Base-by-base conservation (phyloP, 2,888 invertebrate genomes). In the Nemoura dubitans region DNA sequence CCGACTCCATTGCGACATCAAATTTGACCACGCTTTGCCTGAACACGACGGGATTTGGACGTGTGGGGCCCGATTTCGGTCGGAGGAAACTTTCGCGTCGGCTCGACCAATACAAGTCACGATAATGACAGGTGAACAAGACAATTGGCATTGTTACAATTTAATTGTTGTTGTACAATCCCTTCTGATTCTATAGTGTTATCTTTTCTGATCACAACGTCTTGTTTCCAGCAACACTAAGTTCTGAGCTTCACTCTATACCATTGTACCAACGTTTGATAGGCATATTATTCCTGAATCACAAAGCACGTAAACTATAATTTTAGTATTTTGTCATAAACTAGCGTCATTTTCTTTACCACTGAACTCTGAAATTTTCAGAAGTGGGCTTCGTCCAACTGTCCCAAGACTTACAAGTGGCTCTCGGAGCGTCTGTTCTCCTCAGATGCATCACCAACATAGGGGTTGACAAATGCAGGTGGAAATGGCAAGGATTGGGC, bases 31-130 rank as follows among this genome's bases (percentile, higher is more conserved):
- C 83, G 90, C 90, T 7, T 85, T 90, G 82, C 88, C 89, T 10
- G 91, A 91, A 87, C 91, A 91, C 87, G 91, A 91, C 87, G 91
- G 91, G 29, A 89, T 90, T 86, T 91, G 91, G 91, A 91, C 91
- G 16, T 91, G 91, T 87, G 91, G 90, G 0, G 91, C 90, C 14
- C 89, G 91, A 14, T 88, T 88, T 42, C 88, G 89, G 30, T 88
- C 89, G 2, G 90, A 90, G 86, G 89, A 90, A 14, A 89, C 90
- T 0, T 91, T 91, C 88, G 89, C 89, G 0, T 14, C 14, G 26
- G 83, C 86, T 26, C 84, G 59, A 21, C 80, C 86, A 27, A 86
- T 83, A 25, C 36, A 84, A 28, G 80, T 86, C 29, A 43, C 86
- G 89, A 87, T 91, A 91, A 30, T 81, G 81, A 81, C 81, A 0